phyloP scores from a whole-genome alignment of 2,113 vertebrate genomes.

The Saccopteryx leptura region DNA sequence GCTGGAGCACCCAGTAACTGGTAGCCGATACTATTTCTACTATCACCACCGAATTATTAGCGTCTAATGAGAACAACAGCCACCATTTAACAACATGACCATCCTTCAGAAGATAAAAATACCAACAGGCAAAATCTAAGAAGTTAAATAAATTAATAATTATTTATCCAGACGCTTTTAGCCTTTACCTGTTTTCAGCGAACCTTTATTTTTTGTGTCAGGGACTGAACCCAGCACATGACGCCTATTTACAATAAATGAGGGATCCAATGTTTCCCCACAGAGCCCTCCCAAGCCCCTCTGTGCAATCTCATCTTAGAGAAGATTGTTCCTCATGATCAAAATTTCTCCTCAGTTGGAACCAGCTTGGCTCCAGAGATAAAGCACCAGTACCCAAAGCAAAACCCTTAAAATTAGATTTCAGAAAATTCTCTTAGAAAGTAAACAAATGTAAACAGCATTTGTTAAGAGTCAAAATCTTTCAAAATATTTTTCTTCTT shows the following conservation, averaged over 20 bases:
- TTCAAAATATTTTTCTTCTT: slow-evolving; percentile 82
- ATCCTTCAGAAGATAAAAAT: neutral
- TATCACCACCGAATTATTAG: neutral
- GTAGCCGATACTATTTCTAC: neutral
- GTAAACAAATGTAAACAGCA: slow-evolving; percentile 74
- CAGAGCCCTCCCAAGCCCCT: neutral
- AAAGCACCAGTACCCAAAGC: neutral
- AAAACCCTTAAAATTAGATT: slow-evolving; percentile 41
- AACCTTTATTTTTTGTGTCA: slow-evolving; percentile 10
- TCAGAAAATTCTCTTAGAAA: slow-evolving; percentile 50
- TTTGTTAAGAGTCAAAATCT: slow-evolving; percentile 71
- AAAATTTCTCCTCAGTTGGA: neutral
- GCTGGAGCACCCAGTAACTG: neutral
- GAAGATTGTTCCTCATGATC: neutral
- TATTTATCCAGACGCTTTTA: neutral
- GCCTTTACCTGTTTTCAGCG: slow-evolving; percentile 15
- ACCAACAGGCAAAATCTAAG: neutral
- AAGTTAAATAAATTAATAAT: neutral
- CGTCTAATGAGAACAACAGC: neutral
- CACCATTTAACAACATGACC: neutral
- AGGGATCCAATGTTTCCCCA: neutral
- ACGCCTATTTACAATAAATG: neutral
- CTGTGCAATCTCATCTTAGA: neutral
- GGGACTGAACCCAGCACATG: neutral
- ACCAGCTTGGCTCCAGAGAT: neutral